Evolutionary conservation across 1,140 invertebrate genomes (phyloP), one percentile per base, ranked within the genome.

Genomic region (Globodera rostochiensis): DNA sequence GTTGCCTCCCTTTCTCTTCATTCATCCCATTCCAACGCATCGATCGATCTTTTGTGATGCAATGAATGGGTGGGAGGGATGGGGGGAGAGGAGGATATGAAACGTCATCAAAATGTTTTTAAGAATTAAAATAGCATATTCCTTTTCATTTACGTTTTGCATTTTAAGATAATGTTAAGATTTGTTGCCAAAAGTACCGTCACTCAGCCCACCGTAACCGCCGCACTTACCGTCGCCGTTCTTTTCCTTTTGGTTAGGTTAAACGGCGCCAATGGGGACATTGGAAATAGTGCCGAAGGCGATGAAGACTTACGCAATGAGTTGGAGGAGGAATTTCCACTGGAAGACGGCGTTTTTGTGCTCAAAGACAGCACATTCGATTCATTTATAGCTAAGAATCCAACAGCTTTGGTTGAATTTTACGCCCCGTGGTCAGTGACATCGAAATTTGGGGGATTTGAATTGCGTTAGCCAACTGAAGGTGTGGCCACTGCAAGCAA

Each of bases 401-500:
- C 86, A 57, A 86, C 80, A 6, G 45, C 73, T 36, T 69, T 86
- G 36, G 66, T 86, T n/a, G 82, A 87, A 66, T 86, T 86, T 74
- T 86, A 86, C 73, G 86, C 86, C n/a, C 86, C 86, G 13, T 87
- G 84, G 86, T 86, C 57, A 47, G 83, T 46, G 19, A 71, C 53
- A 49, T 53, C 19, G n/a, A 75, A 50, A 36, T 36, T 73, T 3
- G 3, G 6, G 46, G n/a, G 15, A n/a, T 80, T 64, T 66, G 3
- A 60, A 45, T 45, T 77, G 25, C 13, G 66, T 21, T 70, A 53
- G 19, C 25, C 19, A 66, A 77, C 11, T 77, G 7, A 77, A 87
- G 87, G 84, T 88, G 87, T 70, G 88, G 87, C 19, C 88, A 90
- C 70, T 89, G 88, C 82, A 90, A 89, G 76, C 78, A 82, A 73